A percentile compares a stretch with the other conserved stretches of the same genome.
These are phyloP conservation scores for Leptura quadrifasciata DNA, from an alignment of 2,888 invertebrate species.

Conservation along the genomic window DNA sequence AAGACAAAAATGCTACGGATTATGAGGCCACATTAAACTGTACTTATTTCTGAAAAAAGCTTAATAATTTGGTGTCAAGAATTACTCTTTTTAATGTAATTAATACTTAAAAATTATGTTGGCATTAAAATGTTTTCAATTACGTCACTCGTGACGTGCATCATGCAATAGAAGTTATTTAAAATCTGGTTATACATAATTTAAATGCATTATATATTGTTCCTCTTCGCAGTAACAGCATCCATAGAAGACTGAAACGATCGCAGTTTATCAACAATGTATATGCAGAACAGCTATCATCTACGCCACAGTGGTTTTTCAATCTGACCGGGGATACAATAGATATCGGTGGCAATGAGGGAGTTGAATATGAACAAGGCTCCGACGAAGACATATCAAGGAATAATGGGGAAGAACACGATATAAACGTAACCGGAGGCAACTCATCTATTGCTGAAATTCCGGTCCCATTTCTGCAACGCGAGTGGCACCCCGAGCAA, in stretches of 20 bases:
- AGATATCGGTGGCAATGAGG: slow-evolving; percentile 67
- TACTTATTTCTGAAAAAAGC: no score
- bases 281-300: slow-evolving; percentile 27
- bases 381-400: slow-evolving; percentile 45
- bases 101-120: no score
- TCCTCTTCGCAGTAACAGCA: slow-evolving; percentile 44
- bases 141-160: no score
- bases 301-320: slow-evolving; percentile 64
- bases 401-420: slow-evolving; percentile 48
- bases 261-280: slow-evolving; percentile 22
- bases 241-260: slow-evolving; percentile 35
- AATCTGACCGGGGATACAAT: slow-evolving; percentile 75
- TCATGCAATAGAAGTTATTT: no score
- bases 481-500: slow-evolving; percentile 62
- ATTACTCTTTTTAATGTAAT: no score
- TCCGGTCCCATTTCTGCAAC: slow-evolving; percentile 21
- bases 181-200: background rate
- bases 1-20: no score
- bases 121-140: no score
- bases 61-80: no score
- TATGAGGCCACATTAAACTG: no score
- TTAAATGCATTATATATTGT: slow-evolving; percentile 14
- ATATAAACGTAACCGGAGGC: slow-evolving; percentile 42
- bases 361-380: slow-evolving; percentile 50
- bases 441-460: slow-evolving; percentile 34